Evolutionary conservation across 2,113 vertebrate species (phyloP), one percentile per base, ranked within the genome.

Genomic region (Thryonomys swinderianus): DNA sequence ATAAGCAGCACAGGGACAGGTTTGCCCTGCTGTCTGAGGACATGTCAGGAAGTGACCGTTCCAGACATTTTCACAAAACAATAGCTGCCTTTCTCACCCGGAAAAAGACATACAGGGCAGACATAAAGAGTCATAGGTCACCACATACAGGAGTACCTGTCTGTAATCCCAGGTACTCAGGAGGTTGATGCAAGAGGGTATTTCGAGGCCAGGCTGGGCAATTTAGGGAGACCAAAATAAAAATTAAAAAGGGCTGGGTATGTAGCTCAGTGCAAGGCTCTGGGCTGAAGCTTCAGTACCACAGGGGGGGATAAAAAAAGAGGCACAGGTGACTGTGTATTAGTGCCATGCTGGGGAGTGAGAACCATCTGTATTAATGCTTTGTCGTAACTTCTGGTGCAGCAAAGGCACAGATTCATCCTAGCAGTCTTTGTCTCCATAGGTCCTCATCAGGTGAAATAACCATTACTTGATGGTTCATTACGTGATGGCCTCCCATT

Each of bases 1-100:
- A 92, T 76, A 97, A 88, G 93, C 78, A 0, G 96, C 48, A 88
- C 20, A 1, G 85, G 93, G 85, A 67, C 86, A 78, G 48, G 91
- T n/a, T 94, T 27, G 74, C 87, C 95, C 20, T 0, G 51, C 95
- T 37, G n/a, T 86, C 79, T 88, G 74, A 93, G 92, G 93, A n/a
- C 80, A 13, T 45, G 96, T 97, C 85, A 88, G 88, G 95, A 57
- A 4, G 61, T 37, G 78, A 84, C 34, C 34, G 21, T 86, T 90
- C 94, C 48, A 83, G 64, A 42, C 55, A 61, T 85, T 78, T 90
- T 92, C 79, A 93, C 32, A 25, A 74, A 78, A 69, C 32, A 74
- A 42, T 85, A 34, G 51, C 82, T 32, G 89, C 78, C 48, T 94
- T 48, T 74, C 64, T 91, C 18, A 2, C 2, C 7, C 10, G 74